These are phyloP conservation scores for Triplophysa yarkandensis DNA, from an alignment of 2,797 vertebrate genomes.

Conservation along the genomic window DNA sequence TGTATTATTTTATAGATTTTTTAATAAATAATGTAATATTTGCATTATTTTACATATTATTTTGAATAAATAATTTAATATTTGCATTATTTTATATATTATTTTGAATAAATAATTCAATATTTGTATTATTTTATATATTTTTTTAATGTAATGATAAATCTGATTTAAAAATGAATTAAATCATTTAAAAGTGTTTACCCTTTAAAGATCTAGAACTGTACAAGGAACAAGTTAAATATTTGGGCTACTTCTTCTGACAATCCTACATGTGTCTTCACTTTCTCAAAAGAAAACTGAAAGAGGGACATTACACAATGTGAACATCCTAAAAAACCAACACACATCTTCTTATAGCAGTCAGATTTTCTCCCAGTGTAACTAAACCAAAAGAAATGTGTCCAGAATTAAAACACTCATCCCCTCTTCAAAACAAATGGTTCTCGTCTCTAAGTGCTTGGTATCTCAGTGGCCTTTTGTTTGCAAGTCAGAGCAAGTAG, in stretches of 20 bases:
- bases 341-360: conserved; percentile 67
- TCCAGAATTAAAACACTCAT: conserved; percentile 37
- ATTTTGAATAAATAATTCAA: too few relatives aligned
- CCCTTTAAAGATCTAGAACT: too few relatives aligned
- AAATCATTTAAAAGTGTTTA: too few relatives aligned
- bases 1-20: too few relatives aligned
- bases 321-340: conserved; percentile 41
- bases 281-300: not conserved
- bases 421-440: not conserved
- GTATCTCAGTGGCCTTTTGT: conserved; percentile 11
- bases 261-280: not conserved
- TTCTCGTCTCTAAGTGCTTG: conserved; percentile 23
- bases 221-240: not conserved
- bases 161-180: too few relatives aligned
- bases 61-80: too few relatives aligned
- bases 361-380: conserved; percentile 71
- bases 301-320: conserved; percentile 7
- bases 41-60: too few relatives aligned
- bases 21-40: too few relatives aligned
- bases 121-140: too few relatives aligned
- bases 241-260: not conserved
- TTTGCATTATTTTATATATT: too few relatives aligned
- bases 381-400: conserved; percentile 72
- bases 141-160: too few relatives aligned
- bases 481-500: conserved; percentile 10